Base-by-base conservation (phyloP, 1,140 invertebrate genomes). In the Steinernema khuongi region DNA sequence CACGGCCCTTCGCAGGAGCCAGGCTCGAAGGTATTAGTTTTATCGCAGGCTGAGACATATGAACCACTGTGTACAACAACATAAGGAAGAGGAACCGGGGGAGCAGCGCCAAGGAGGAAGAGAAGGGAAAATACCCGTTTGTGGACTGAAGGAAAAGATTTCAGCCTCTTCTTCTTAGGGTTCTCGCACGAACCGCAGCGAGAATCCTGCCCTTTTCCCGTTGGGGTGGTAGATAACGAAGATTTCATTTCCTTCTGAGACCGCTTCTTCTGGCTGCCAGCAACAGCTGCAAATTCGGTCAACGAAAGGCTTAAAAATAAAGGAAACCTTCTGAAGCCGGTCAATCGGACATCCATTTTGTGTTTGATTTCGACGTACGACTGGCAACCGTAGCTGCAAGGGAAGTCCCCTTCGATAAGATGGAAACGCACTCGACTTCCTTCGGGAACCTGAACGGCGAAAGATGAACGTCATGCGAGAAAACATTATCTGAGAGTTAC, bases 151-250 rank as follows among this genome's bases (percentile, higher is more conserved):
- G 7, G 36, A 11, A 7, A 41, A 41, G 36, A 41, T 41, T 4
- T n/a, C n/a, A n/a, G n/a, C n/a, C n/a, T n/a, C n/a, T n/a, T 60
- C 22, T n/a, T n/a, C n/a, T n/a, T 26, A 74, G 72, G 67, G 28
- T 71, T 85, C 82, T 14, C 83, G 78, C 26, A 79, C 81, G 76
- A 82, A 84, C n/a, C 83, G 80, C n/a, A 84, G 75, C 17, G 83
- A 81, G 73, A 84, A 84, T 43, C 84, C 74, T 1, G 83, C 82
- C 18, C 83, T 84, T 36, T 82, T 67, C 4, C 81, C 83, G 75
- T 85, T 84, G 33, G 83, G 83, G 69, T 82, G 81, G 68, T 81
- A 84, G 73, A 84, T 83, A 1, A 84, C 80, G 72, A 85, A 85
- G 28, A 84, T 77, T 77, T 85, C 82, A 66, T 80, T 85, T 26